These are phyloP conservation scores for Cerastis leucographa DNA, from an alignment of 2,888 invertebrate species.

Conservation along the genomic window DNA sequence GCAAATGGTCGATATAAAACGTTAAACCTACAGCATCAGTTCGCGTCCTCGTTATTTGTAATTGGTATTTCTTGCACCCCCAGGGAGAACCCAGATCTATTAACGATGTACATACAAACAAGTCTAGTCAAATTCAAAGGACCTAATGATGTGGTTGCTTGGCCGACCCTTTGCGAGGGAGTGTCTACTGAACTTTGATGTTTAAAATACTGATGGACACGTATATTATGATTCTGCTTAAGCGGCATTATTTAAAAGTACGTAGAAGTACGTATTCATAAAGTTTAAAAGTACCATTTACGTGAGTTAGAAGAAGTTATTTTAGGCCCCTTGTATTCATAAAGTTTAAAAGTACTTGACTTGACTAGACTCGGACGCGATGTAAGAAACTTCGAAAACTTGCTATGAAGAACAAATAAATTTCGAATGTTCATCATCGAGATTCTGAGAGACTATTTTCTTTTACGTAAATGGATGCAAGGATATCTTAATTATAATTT, in stretches of 20 bases:
- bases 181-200: background rate
- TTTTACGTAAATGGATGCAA: too few relatives aligned
- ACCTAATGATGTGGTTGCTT: background rate
- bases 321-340: too few relatives aligned
- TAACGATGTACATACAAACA: background rate
- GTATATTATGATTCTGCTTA: background rate
- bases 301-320: too few relatives aligned
- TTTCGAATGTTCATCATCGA: background rate
- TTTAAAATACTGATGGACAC: background rate
- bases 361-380: too few relatives aligned
- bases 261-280: too few relatives aligned
- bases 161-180: background rate
- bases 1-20: slow-evolving; percentile 45
- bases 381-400: background rate
- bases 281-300: too few relatives aligned
- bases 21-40: slow-evolving; percentile 6
- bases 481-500: too few relatives aligned
- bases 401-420: too few relatives aligned
- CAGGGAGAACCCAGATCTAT: slow-evolving; percentile 8
- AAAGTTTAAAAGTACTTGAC: too few relatives aligned
- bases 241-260: background rate
- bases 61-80: slow-evolving; percentile 45
- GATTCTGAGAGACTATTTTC: background rate
- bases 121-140: background rate
- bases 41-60: slow-evolving; percentile 43